phyloP scores from a whole-genome alignment of 2,797 vertebrate genomes.

The Trichosurus vulpecula region DNA sequence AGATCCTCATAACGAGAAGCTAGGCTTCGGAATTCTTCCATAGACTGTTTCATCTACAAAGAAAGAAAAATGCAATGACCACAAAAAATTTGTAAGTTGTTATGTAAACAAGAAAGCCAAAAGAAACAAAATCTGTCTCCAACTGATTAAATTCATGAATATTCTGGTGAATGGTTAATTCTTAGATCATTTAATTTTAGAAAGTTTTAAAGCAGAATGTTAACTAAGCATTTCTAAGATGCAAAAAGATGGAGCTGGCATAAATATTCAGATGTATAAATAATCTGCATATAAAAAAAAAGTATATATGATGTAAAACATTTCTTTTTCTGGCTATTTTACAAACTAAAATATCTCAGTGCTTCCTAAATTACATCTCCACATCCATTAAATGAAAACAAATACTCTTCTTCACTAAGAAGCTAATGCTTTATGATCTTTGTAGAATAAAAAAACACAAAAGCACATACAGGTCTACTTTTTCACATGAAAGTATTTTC shows the following conservation, averaged over 20 bases:
- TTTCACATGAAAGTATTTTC: not conserved
- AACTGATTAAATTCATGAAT: conserved; percentile 34
- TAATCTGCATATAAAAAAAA: not conserved
- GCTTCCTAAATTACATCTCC: not conserved
- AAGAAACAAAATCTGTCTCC: conserved; percentile 6
- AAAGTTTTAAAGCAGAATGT: conserved; percentile 3
- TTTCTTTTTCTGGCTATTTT: not conserved
- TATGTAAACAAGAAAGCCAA: conserved; percentile 20
- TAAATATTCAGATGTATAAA: not conserved
- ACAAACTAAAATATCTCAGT: not conserved
- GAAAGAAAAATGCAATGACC: conserved; percentile 28
- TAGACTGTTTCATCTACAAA: conserved; percentile 95
- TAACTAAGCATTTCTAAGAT: conserved; percentile 27
- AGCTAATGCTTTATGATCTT: not conserved
- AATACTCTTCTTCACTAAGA: not conserved
- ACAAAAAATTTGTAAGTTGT: not conserved
- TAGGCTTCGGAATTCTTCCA: conserved; percentile 95
- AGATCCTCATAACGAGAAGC: conserved; percentile 94
- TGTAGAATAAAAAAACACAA: conserved; percentile 29
- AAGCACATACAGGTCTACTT: conserved; percentile 6
- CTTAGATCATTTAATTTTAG: conserved; percentile 21
- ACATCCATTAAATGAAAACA: not conserved
- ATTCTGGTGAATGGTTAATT: conserved; percentile 1
- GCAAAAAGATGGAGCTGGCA: conserved; percentile 40
- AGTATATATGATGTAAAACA: not conserved